Conservation (phyloP, 2,797 vertebrate genomes). For the Uromys caudimaculatus region DNA sequence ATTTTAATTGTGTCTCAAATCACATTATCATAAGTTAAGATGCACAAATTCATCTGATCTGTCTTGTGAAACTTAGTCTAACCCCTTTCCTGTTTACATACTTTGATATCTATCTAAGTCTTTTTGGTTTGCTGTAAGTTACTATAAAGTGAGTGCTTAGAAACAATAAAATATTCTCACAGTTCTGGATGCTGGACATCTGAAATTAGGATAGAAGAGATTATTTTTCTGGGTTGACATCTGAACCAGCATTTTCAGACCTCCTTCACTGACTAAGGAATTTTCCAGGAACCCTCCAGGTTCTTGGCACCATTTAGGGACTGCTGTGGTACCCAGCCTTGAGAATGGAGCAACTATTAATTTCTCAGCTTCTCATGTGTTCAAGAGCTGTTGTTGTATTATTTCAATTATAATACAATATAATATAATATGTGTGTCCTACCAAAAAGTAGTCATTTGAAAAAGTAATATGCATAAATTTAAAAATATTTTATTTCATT, state of each 20-base stretch:
- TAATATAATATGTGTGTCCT: neutral
- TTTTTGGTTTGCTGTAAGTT: neutral
- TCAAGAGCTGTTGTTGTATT: neutral
- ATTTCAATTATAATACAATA: neutral
- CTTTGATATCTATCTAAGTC: neutral
- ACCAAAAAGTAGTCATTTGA: neutral
- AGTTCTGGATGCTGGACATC: neutral
- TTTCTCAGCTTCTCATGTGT: neutral
- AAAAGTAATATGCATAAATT: neutral
- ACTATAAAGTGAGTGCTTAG: neutral
- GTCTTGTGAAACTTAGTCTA: neutral
- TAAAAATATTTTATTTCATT: neutral
- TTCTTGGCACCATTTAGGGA: neutral
- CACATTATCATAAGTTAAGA: slow-evolving; percentile 1
- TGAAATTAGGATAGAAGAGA: neutral
- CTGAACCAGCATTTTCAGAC: neutral
- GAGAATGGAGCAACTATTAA: neutral
- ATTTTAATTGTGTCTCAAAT: slow-evolving; percentile 36
- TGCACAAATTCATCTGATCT: neutral
- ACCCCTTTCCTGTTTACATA: neutral
- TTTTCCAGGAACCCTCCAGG: neutral
- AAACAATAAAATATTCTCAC: slow-evolving; percentile 11
- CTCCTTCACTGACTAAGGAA: neutral
- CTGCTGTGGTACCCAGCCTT: neutral
- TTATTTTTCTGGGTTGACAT: neutral